These are phyloP conservation scores for Thryonomys swinderianus DNA, from an alignment of 2,113 vertebrate genomes.

Conservation along the genomic window DNA sequence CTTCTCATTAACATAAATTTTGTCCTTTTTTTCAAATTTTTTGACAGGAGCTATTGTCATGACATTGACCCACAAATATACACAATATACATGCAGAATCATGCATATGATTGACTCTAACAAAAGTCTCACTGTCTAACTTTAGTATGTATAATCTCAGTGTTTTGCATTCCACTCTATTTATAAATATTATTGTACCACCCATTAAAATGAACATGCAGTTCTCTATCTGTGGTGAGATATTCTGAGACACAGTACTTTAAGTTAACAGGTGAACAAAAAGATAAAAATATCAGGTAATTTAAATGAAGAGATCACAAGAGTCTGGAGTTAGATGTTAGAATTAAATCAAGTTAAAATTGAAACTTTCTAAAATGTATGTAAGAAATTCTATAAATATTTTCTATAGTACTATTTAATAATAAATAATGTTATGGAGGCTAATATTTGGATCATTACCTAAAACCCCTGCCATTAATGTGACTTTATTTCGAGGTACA, in stretches of 20 bases:
- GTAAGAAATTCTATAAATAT: slow-evolving; percentile 10
- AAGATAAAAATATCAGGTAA: not conserved
- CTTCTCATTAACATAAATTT: not conserved
- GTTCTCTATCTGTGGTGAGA: not conserved
- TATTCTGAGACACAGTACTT: not conserved
- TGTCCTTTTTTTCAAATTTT: not conserved
- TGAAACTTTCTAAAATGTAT: not conserved
- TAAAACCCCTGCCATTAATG: not conserved
- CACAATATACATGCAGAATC: not conserved
- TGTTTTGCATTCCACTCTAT: not conserved
- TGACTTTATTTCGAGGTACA: slow-evolving; percentile 11
- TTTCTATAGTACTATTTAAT: not conserved
- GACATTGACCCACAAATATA: not conserved
- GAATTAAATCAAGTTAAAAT: not conserved
- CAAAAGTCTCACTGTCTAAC: not conserved
- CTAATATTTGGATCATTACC: not conserved
- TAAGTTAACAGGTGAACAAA: not conserved
- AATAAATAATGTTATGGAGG: not conserved
- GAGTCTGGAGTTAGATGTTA: not conserved
- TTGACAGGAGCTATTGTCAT: not conserved
- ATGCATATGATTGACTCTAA: not conserved
- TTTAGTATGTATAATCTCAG: not conserved
- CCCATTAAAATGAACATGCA: not conserved
- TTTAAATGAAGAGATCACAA: not conserved
- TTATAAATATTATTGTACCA: not conserved